These are phyloP conservation scores for Ganaspis sp. DNA, from an alignment of 1,140 invertebrate species.

Conservation along the genomic window DNA sequence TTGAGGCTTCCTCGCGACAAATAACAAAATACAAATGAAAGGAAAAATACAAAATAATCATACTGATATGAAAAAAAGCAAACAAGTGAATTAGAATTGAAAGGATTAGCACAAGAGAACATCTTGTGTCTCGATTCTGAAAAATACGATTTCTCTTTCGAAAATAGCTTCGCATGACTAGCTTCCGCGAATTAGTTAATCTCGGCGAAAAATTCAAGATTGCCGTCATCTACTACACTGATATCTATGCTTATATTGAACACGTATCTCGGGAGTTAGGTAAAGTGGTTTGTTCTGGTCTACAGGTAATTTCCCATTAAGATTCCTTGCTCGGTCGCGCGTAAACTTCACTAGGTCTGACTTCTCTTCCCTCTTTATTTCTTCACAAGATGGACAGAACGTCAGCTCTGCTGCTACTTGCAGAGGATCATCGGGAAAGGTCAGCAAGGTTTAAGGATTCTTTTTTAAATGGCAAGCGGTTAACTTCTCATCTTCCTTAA, in stretches of 20 bases:
- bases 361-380: conserved; percentile 36
- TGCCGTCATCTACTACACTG: conserved; percentile 41
- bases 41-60: too few relatives aligned
- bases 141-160: conserved; percentile 51
- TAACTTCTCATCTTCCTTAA: conserved; percentile 3
- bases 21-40: too few relatives aligned
- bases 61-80: too few relatives aligned
- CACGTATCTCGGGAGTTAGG: conserved; percentile 64
- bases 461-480: conserved; percentile 21
- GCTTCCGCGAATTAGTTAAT: conserved; percentile 65
- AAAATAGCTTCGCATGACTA: conserved; percentile 63
- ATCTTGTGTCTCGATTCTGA: conserved; percentile 4
- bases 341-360: conserved; percentile 54
- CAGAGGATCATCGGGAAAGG: conserved; percentile 54
- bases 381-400: conserved; percentile 42
- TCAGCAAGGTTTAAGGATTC: conserved; percentile 17
- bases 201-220: conserved; percentile 40
- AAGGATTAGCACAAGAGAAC: not conserved
- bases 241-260: conserved; percentile 50
- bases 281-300: conserved; percentile 41
- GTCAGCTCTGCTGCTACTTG: conserved; percentile 36
- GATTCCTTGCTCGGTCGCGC: conserved; percentile 68
- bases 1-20: too few relatives aligned
- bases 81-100: not conserved
- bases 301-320: conserved; percentile 70